These are phyloP conservation scores for Neodiprion lecontei DNA, from an alignment of 1,140 invertebrate genomes.

Conservation along the genomic window DNA sequence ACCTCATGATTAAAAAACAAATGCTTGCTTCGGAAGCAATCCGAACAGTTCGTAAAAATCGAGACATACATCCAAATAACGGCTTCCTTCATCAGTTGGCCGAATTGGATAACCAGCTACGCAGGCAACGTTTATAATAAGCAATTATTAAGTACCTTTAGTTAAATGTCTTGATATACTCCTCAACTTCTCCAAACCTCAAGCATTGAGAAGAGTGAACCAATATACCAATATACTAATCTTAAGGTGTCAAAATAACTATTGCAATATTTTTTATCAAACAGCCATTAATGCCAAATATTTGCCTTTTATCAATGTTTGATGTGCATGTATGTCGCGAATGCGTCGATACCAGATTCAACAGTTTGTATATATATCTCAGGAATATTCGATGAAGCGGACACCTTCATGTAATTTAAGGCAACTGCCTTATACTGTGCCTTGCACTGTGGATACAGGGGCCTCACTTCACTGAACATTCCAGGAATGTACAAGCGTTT, in stretches of 20 bases:
- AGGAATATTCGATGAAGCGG: no score
- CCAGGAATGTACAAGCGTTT: background rate
- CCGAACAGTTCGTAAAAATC: slow-evolving; percentile 68
- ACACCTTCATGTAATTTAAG: no score
- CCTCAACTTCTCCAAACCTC: background rate
- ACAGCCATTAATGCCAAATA: background rate
- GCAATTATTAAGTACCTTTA: background rate
- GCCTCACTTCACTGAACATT: no score
- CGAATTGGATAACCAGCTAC: slow-evolving; percentile 71
- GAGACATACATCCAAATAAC: slow-evolving; percentile 79
- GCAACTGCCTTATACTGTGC: no score
- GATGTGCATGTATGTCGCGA: background rate
- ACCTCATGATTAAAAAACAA: slow-evolving; percentile 81
- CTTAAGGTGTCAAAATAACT: background rate
- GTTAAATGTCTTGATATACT: background rate
- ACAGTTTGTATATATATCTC: background rate
- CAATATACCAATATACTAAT: slow-evolving; percentile 11
- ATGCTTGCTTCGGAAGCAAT: slow-evolving; percentile 81
- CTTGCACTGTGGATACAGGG: no score
- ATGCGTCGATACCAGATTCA: background rate
- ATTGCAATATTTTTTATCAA: background rate
- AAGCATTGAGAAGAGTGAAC: slow-evolving; percentile 2
- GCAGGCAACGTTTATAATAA: slow-evolving; percentile 56
- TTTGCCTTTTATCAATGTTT: background rate
- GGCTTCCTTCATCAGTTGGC: slow-evolving; percentile 82